Evolutionary conservation across 2,888 invertebrate species (phyloP).

Genomic region (Agriopis marginaria): DNA sequence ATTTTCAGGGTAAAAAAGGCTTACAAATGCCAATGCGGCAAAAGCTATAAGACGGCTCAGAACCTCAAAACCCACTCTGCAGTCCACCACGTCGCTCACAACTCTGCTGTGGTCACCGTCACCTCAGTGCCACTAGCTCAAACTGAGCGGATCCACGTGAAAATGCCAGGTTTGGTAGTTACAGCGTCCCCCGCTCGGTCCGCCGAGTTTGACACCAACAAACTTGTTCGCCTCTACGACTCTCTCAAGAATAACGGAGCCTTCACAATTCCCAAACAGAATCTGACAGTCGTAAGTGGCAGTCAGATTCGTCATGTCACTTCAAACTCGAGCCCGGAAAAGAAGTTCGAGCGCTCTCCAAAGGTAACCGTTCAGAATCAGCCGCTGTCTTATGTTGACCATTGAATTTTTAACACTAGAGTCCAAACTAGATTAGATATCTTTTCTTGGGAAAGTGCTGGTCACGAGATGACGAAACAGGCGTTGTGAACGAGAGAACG

Average conservation of each 20-base stretch:
- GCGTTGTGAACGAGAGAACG: background rate
- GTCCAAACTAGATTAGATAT: conserved; percentile 4
- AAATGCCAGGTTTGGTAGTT: conserved; percentile 72
- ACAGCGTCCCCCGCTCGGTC: conserved; percentile 73
- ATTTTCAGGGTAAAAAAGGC: conserved; percentile 90
- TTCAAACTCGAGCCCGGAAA: conserved; percentile 56
- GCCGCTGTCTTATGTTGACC: conserved; percentile 56
- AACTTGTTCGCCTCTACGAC: conserved; percentile 79
- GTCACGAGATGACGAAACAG: background rate
- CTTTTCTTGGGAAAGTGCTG: background rate
- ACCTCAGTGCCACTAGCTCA: conserved; percentile 27
- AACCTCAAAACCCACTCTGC: conserved; percentile 91
- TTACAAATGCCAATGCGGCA: conserved; percentile 94
- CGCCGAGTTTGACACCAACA: conserved; percentile 53
- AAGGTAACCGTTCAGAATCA: conserved; percentile 69
- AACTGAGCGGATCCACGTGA: conserved; percentile 50
- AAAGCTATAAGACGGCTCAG: conserved; percentile 93
- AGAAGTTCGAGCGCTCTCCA: conserved; percentile 67
- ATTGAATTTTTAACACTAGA: conserved; percentile 13
- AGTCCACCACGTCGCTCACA: conserved; percentile 41
- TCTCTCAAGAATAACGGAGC: conserved; percentile 73
- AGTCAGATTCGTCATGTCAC: conserved; percentile 39
- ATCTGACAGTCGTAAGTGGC: conserved; percentile 62
- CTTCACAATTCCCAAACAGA: conserved; percentile 77
- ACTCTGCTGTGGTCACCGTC: conserved; percentile 25